These are phyloP conservation scores for Lottia scabra DNA, from an alignment of 2,888 invertebrate species.

Conservation along the genomic window DNA sequence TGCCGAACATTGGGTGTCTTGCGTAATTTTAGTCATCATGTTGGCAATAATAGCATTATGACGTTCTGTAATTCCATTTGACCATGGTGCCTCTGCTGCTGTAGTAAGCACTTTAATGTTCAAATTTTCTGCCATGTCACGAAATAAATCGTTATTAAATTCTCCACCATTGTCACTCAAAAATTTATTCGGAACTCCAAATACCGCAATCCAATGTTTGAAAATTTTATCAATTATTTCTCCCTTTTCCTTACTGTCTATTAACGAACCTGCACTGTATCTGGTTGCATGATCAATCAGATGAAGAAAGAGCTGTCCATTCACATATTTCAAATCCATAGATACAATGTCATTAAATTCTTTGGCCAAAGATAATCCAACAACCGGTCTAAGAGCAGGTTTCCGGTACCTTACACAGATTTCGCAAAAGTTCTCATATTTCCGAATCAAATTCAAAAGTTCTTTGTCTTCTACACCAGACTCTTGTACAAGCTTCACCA, in stretches of 20 bases:
- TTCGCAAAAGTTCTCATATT: background rate
- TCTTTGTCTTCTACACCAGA: background rate
- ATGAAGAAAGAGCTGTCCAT: background rate
- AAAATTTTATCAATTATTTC: background rate
- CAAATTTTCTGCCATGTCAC: constrained; percentile 3
- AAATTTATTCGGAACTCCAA: background rate
- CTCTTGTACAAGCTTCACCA: background rate
- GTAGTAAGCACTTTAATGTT: background rate
- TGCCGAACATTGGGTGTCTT: constrained; percentile 18
- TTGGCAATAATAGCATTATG: constrained; percentile 3
- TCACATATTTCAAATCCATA: background rate
- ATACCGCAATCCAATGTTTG: background rate
- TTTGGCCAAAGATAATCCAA: background rate
- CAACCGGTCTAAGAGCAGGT: background rate
- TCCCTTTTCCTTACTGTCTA: background rate
- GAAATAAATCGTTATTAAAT: background rate
- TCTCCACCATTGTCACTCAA: constrained; percentile 5
- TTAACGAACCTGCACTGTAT: background rate
- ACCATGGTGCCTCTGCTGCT: background rate
- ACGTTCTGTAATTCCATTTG: background rate
- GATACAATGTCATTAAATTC: constrained; percentile 5
- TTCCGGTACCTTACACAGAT: background rate
- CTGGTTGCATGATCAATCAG: constrained; percentile 6
- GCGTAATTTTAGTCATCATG: background rate
- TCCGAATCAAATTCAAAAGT: background rate